Base-by-base conservation (phyloP, 2,113 vertebrate genomes). In the Romanogobio albipinnatus region DNA sequence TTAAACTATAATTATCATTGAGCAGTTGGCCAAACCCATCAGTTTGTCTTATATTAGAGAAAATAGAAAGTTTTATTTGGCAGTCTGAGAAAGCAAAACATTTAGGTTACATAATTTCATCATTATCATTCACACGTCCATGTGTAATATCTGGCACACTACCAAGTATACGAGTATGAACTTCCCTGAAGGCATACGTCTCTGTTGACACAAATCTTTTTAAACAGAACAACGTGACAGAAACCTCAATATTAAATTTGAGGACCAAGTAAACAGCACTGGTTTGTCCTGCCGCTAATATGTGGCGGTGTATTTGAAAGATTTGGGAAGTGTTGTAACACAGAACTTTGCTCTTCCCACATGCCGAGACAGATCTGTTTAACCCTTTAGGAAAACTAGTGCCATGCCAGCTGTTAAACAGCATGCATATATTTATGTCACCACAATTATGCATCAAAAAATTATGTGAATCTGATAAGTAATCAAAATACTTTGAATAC, bases 311-410 rank as follows among this genome's bases (percentile, higher is more conserved):
- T 58, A 59, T 74, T 24, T 56, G 39, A 7, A n/a, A 29, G 51
- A 47, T 10, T 39, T 47, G 14, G 9, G 15, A 76, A 61, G 10
- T 76, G 77, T 51, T 73, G 70, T 33, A 79, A 47, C 26, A 61
- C 4, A 74, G 73, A 76, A 74, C 78, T 84, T 86, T 75, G 84
- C 26, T 80, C 77, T 64, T 53, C 45, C 7, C n/a, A 66, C 47
- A 33, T 49, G 68, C 66, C 14, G 19, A 36, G 36, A 43, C 45
- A 22, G 70, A 26, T 68, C 22, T 33, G 51, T 76, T 76, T 68
- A 85, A 83, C 74, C 80, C 58, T 80, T 80, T 59, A 66, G 9
- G 45, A n/a, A 76, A 51, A 33, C 47, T 24, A 73, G 70, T 7
- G 22, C 29, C 51, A 77, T 36, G 17, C 39, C 76, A 59, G 29